phyloP scores from a whole-genome alignment of 2,888 invertebrate species.

The Diarsia rubi region DNA sequence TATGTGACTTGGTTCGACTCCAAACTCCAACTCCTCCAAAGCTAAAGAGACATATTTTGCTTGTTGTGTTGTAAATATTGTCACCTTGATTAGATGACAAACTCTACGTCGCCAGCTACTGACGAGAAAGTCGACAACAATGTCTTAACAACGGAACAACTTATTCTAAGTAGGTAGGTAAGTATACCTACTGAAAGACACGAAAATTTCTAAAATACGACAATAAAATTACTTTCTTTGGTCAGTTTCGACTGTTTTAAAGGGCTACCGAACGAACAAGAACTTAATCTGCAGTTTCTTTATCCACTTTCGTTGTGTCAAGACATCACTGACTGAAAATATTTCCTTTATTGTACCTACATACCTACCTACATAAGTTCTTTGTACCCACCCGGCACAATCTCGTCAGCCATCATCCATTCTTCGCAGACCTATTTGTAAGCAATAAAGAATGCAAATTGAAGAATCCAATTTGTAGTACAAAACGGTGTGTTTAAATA shows the following conservation, averaged over 20 bases:
- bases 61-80: not conserved
- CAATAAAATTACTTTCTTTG: not conserved
- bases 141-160: not conserved
- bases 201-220: not conserved
- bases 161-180: not conserved
- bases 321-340: constrained; percentile 7
- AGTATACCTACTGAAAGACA: not conserved
- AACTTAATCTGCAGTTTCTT: not conserved
- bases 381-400: constrained; percentile 51
- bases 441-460: constrained; percentile 80
- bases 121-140: not conserved
- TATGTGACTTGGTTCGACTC: not conserved
- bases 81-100: not conserved
- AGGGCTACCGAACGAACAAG: not conserved
- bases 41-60: not conserved
- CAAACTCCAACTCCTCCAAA: not conserved
- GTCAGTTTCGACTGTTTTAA: not conserved
- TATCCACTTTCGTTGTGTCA: not conserved
- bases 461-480: constrained; percentile 79
- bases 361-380: constrained; percentile 13
- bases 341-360: constrained; percentile 12
- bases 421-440: constrained; percentile 74
- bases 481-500: constrained; percentile 78
- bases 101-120: not conserved
- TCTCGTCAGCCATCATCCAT: constrained; percentile 71